phyloP scores from a whole-genome alignment of 1,140 invertebrate genomes.

The Cyphomyrmex costatus region DNA sequence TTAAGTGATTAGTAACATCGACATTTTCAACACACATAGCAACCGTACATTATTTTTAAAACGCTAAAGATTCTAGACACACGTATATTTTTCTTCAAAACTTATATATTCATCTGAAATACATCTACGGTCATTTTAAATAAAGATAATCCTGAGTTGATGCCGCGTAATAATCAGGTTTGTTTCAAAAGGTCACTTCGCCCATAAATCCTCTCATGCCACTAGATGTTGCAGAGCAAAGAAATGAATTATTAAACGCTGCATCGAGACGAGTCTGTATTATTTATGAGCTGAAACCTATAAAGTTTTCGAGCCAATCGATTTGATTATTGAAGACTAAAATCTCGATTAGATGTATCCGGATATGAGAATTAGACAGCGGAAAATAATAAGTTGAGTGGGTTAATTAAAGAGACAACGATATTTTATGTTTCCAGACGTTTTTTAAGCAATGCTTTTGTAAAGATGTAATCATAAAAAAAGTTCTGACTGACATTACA shows the following conservation, averaged over 20 bases:
- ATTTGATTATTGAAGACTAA: constrained; percentile 47
- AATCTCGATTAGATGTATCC: constrained; percentile 53
- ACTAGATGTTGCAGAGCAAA: constrained; percentile 57
- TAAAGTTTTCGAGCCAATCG: constrained; percentile 52
- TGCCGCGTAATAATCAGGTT: constrained; percentile 61
- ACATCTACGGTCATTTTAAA: constrained; percentile 3
- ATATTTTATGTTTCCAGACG: constrained; percentile 71
- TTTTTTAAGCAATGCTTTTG: constrained; percentile 51
- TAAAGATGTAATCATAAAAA: neutral
- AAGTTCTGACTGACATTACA: neutral
- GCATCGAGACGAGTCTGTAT: constrained; percentile 46
- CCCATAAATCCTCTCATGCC: constrained; percentile 67
- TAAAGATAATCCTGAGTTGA: constrained; percentile 35
- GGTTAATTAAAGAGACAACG: constrained; percentile 83
- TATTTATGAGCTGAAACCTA: constrained; percentile 53
- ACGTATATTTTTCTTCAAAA: neutral
- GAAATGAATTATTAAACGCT: constrained; percentile 62
- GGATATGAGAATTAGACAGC: constrained; percentile 63
- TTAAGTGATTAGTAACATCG: neutral
- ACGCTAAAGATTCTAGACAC: neutral
- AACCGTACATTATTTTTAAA: neutral
- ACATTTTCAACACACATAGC: neutral
- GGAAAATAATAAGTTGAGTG: constrained; percentile 70
- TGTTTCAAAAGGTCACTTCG: constrained; percentile 65
- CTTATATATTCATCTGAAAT: neutral